phyloP scores from a whole-genome alignment of 2,888 invertebrate species.

The Monoplex corrugatus region DNA sequence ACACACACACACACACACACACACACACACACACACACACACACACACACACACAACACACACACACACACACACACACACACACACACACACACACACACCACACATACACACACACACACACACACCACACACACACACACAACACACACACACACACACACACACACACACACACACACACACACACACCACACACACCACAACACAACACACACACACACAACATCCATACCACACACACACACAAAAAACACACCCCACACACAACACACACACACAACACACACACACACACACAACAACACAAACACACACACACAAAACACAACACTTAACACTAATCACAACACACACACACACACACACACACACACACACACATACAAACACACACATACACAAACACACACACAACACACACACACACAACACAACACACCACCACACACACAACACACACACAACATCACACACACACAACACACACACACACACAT shows the following conservation, averaged over 20 bases:
- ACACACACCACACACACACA: no score
- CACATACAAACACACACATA: no score
- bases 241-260: background rate
- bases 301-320: background rate
- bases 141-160: background rate
- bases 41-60: conserved; percentile 19
- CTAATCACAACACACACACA: background rate
- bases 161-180: background rate
- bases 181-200: background rate
- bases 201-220: background rate
- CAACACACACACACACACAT: background rate
- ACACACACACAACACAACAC: background rate
- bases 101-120: background rate
- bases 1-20: conserved; percentile 24
- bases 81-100: background rate
- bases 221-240: background rate
- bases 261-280: background rate
- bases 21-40: conserved; percentile 29
- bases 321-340: background rate
- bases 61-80: conserved; percentile 2
- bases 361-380: no score
- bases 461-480: background rate
- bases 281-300: background rate
- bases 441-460: background rate
- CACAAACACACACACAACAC: no score